Evolutionary conservation across 2,888 invertebrate species (phyloP).

Genomic region (Trachelus iudaicus): DNA sequence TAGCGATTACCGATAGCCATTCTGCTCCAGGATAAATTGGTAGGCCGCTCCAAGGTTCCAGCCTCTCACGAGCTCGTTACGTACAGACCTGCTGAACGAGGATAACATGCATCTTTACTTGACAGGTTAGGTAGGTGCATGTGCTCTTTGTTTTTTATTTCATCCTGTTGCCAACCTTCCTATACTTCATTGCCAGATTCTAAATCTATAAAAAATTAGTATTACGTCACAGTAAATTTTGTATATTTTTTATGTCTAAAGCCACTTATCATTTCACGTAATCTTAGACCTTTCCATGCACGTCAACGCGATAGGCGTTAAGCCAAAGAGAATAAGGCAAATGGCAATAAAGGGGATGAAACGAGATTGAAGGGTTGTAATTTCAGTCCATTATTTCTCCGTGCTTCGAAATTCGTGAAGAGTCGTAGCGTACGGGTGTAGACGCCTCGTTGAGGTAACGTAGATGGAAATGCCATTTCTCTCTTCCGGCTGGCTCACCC

Average conservation of each 20-base stretch:
- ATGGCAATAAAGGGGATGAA: background rate
- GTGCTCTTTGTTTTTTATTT: background rate
- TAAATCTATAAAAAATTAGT: background rate
- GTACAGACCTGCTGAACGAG: background rate
- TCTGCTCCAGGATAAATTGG: slow-evolving; percentile 17
- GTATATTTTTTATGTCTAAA: background rate
- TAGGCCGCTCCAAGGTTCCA: background rate
- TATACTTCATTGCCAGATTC: background rate
- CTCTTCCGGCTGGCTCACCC: background rate
- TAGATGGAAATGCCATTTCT: slow-evolving; percentile 43
- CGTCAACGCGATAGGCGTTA: background rate
- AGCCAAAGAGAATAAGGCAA: background rate
- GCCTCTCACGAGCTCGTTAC: background rate
- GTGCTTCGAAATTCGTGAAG: background rate
- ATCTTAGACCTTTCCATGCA: background rate
- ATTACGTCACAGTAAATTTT: background rate
- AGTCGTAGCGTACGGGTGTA: background rate
- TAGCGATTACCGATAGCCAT: slow-evolving; percentile 55
- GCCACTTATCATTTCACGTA: background rate
- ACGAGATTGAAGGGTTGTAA: slow-evolving; percentile 25
- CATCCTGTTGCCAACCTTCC: background rate
- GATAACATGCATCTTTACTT: background rate
- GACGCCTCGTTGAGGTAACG: slow-evolving; percentile 21
- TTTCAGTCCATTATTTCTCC: slow-evolving; percentile 38
- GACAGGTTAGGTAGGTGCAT: background rate